Base-by-base conservation (phyloP, 2,888 invertebrate species). In the Leptinotarsa rubiginosa region DNA sequence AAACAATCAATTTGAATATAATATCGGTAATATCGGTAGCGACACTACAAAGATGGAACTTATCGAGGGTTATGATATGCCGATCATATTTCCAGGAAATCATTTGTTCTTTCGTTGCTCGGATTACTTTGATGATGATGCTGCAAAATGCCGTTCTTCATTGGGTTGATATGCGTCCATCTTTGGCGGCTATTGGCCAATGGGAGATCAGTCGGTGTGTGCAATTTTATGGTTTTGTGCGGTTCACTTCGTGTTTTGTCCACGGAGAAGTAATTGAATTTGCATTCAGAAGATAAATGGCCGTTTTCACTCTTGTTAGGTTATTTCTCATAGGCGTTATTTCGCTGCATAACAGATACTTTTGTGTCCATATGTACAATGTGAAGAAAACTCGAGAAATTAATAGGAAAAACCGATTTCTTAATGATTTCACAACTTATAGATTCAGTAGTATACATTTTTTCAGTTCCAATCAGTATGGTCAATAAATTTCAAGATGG, bases 1-100 rank as follows among this genome's bases (percentile, higher is more conserved):
- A 52, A 68, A 68, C 68, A 54, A 62, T 68, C 68, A 68, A 68
- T 68, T 68, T 68, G 68, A 54, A 68, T 47, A 52, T 54, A 18
- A 31, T 41, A 50, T 68, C 54, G 52, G 68, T 69, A 69, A 69
- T 69, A 56, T 69, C 56, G 49, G 56, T 31, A 69, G 56, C 69
- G 22, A 56, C 56, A 69, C 31, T 72, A 65, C 70, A 66, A 65
- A 41, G 50, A 52, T 65, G 47, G 54, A 66, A 71, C 65, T 65
- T 71, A 56, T 69, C 47, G 47, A 65, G 54, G 31, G 56, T 64
- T 56, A 65, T 67, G 66, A 67, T 54, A 10, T 65, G 67, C 59
- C 67, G 25, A 66, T 72, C 72, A 72, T 66, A 59, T 67, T 72
- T 72, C 72, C 72, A 67, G 47, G 72, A 72, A 72, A 49, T 69